A percentile compares a stretch with the other conserved stretches of the same genome.
Evolutionary conservation across 2,113 vertebrate species (phyloP).

Genomic region (Gobius niger): DNA sequence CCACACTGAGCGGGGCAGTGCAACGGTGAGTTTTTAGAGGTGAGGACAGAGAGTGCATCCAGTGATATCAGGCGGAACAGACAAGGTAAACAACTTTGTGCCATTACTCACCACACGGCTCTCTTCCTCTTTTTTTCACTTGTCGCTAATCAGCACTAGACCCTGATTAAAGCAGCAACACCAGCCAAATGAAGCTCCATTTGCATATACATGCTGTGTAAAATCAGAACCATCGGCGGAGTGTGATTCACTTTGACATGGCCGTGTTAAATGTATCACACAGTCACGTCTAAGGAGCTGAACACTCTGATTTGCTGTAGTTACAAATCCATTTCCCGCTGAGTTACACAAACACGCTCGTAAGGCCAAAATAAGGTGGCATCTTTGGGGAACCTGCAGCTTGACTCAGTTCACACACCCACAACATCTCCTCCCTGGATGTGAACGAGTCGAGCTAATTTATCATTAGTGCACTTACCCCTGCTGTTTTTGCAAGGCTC

Average conservation of each 20-base stretch:
- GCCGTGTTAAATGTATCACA: slow-evolving; percentile 62
- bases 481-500: slow-evolving; percentile 29
- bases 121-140: slow-evolving; percentile 27
- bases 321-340: slow-evolving; percentile 66
- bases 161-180: slow-evolving; percentile 68
- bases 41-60: slow-evolving; percentile 29
- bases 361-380: slow-evolving; percentile 29
- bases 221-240: slow-evolving; percentile 65
- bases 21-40: slow-evolving; percentile 43
- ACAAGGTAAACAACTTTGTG: slow-evolving; percentile 64
- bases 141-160: slow-evolving; percentile 67
- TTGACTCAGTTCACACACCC: slow-evolving; percentile 13
- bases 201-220: slow-evolving; percentile 74
- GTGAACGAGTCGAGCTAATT: slow-evolving; percentile 11
- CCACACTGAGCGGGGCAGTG: slow-evolving; percentile 55
- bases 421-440: slow-evolving; percentile 8
- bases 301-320: slow-evolving; percentile 60
- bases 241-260: slow-evolving; percentile 66
- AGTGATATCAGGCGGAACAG: slow-evolving; percentile 54
- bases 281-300: slow-evolving; percentile 65
- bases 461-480: slow-evolving; percentile 47
- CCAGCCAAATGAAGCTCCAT: slow-evolving; percentile 66
- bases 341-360: slow-evolving; percentile 54
- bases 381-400: slow-evolving; percentile 21
- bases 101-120: slow-evolving; percentile 48